A percentile compares a stretch with the other conserved stretches of the same genome.
These are phyloP conservation scores for Tenualosa ilisha DNA, from an alignment of 2,797 vertebrate species.

Conservation along the genomic window DNA sequence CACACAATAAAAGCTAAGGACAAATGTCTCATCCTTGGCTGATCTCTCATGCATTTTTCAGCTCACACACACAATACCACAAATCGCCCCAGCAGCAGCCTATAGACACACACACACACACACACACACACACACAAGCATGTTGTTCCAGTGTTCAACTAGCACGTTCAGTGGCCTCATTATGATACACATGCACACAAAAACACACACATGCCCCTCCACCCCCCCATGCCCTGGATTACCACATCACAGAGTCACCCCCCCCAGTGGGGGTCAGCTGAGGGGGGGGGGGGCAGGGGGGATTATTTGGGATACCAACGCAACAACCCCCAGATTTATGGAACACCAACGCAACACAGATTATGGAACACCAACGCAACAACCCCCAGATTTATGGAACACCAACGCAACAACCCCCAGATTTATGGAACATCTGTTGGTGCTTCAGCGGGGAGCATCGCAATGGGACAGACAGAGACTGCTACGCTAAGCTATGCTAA, in stretches of 20 bases:
- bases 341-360: slow-evolving; percentile 66
- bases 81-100: background rate
- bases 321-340: slow-evolving; percentile 61
- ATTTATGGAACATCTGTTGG: slow-evolving; percentile 65
- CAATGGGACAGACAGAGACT: no score
- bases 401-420: slow-evolving; percentile 61
- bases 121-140: background rate
- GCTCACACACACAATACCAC: slow-evolving; percentile 52
- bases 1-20: background rate
- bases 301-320: slow-evolving; percentile 72
- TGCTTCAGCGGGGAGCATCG: background rate
- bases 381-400: slow-evolving; percentile 64
- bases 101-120: background rate
- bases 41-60: slow-evolving; percentile 66
- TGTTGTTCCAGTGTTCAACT: background rate
- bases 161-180: slow-evolving; percentile 45
- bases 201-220: slow-evolving; percentile 24
- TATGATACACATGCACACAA: slow-evolving; percentile 47
- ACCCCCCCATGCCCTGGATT: slow-evolving; percentile 76
- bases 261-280: slow-evolving; percentile 54
- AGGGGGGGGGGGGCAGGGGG: slow-evolving; percentile 55
- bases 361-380: slow-evolving; percentile 68
- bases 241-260: slow-evolving; percentile 72
- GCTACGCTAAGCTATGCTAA: background rate
- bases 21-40: background rate